phyloP scores from a whole-genome alignment of 1,140 invertebrate species.

The Apis cerana region DNA sequence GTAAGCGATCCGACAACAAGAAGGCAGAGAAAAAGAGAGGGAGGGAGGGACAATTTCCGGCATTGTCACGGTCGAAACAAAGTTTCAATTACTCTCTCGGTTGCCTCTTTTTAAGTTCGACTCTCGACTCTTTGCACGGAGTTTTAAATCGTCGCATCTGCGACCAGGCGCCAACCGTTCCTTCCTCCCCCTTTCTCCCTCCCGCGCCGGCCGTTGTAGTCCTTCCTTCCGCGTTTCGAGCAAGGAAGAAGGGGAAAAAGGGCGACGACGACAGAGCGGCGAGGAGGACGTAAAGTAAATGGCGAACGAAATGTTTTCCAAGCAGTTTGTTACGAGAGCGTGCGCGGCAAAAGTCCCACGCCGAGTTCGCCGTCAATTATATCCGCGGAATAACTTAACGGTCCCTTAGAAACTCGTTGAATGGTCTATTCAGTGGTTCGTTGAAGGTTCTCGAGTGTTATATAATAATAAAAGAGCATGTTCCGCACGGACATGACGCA shows the following conservation, averaged over 20 bases:
- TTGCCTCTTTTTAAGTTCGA: conserved; percentile 54
- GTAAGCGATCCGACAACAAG: conserved; percentile 49
- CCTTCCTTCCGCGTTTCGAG: background rate
- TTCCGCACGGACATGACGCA: conserved; percentile 75
- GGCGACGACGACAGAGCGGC: conserved; percentile 4
- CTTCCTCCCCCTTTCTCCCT: background rate
- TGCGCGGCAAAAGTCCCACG: conserved; percentile 73
- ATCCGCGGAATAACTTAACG: conserved; percentile 81
- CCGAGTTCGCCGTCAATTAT: conserved; percentile 80
- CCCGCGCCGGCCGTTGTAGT: background rate
- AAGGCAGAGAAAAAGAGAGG: conserved; percentile 1
- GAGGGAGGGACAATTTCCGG: conserved; percentile 49
- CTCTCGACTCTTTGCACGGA: conserved; percentile 14
- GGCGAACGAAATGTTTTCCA: conserved; percentile 68
- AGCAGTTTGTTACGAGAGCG: conserved; percentile 71
- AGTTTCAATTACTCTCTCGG: conserved; percentile 64
- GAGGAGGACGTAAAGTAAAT: conserved; percentile 52
- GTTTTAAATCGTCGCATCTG: conserved; percentile 13
- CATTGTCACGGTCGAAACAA: conserved; percentile 59
- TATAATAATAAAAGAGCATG: conserved; percentile 80
- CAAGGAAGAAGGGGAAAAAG: background rate
- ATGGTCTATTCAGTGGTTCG: conserved; percentile 80
- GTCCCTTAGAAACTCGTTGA: conserved; percentile 80
- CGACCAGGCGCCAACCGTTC: background rate
- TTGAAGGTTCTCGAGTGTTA: conserved; percentile 80